Evolutionary conservation across 2,113 vertebrate genomes (phyloP).

Genomic region (Hippocampus zosterae): DNA sequence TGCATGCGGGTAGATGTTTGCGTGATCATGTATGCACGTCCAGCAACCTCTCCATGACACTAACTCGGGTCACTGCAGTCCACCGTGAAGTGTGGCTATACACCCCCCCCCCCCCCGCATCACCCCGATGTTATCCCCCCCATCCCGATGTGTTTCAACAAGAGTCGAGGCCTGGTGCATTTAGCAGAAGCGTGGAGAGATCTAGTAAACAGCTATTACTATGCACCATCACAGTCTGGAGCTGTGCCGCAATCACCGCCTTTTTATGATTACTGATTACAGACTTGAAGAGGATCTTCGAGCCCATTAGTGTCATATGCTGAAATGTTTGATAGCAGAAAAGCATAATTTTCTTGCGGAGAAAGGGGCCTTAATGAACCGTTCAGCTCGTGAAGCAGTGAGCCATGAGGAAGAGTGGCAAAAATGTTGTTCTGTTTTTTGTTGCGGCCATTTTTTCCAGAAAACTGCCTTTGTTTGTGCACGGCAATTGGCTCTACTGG

Average conservation of each 20-base stretch:
- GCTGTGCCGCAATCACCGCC: constrained; percentile 25
- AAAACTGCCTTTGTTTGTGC: too few species aligned
- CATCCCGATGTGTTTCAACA: constrained; percentile 18
- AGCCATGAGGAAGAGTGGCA: neutral
- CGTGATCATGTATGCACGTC: constrained; percentile 4
- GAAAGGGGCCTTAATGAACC: constrained; percentile 47
- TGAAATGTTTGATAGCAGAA: constrained; percentile 36
- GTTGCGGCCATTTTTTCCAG: neutral
- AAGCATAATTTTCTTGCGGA: constrained; percentile 25
- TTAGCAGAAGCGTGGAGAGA: constrained; percentile 25
- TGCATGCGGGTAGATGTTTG: too few species aligned
- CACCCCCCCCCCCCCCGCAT: too few species aligned
- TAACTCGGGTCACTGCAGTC: constrained; percentile 28
- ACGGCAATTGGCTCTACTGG: constrained; percentile 7
- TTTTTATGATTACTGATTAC: constrained; percentile 23
- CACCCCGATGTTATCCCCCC: too few species aligned
- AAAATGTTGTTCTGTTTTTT: neutral
- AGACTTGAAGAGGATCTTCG: constrained; percentile 35
- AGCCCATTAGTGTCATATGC: constrained; percentile 40
- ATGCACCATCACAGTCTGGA: constrained; percentile 52
- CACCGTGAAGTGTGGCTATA: constrained; percentile 21
- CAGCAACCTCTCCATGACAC: constrained; percentile 14
- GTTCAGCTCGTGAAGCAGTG: constrained; percentile 40
- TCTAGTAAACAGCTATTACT: constrained; percentile 55
- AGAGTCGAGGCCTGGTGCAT: constrained; percentile 28